A percentile compares a stretch with the other conserved stretches of the same genome.
These are phyloP conservation scores for Macquaria ambigua DNA, from an alignment of 2,113 vertebrate genomes.

Conservation along the genomic window DNA sequence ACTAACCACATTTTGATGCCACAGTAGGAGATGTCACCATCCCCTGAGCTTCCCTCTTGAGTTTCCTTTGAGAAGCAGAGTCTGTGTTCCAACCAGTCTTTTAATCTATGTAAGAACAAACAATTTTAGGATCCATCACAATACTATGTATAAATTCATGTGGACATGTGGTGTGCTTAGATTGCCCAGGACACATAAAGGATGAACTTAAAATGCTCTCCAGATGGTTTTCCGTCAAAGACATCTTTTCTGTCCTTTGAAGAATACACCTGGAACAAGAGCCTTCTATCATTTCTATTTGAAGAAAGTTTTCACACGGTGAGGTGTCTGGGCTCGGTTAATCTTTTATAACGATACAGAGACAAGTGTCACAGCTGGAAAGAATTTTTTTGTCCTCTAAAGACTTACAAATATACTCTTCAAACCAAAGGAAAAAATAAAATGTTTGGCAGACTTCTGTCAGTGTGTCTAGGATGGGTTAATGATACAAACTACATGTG, in stretches of 20 bases:
- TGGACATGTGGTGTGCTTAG: background rate
- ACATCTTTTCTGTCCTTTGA: slow-evolving; percentile 14
- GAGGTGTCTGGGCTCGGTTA: slow-evolving; percentile 1
- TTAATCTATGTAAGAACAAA: background rate
- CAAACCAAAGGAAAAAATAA: background rate
- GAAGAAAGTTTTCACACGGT: slow-evolving; percentile 9
- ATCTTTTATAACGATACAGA: slow-evolving; percentile 24
- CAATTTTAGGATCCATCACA: background rate
- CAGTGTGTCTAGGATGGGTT: background rate
- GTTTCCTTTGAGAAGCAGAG: slow-evolving; percentile 2
- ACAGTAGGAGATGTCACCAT: background rate
- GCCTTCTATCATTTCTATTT: background rate
- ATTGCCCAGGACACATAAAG: slow-evolving; percentile 14
- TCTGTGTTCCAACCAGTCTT: slow-evolving; percentile 6
- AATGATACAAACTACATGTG: slow-evolving; percentile 11
- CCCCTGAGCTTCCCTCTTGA: slow-evolving; percentile 2
- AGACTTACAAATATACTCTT: slow-evolving; percentile 14
- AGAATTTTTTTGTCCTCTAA: background rate
- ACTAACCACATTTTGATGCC: background rate
- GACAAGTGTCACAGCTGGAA: slow-evolving; percentile 28
- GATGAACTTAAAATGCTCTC: slow-evolving; percentile 39
- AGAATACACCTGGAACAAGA: slow-evolving; percentile 26
- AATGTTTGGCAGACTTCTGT: background rate
- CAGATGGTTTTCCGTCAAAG: slow-evolving; percentile 39
- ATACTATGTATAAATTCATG: background rate